phyloP scores from a whole-genome alignment of 2,797 vertebrate species.

The Parauchenoglanis ngamensis region DNA sequence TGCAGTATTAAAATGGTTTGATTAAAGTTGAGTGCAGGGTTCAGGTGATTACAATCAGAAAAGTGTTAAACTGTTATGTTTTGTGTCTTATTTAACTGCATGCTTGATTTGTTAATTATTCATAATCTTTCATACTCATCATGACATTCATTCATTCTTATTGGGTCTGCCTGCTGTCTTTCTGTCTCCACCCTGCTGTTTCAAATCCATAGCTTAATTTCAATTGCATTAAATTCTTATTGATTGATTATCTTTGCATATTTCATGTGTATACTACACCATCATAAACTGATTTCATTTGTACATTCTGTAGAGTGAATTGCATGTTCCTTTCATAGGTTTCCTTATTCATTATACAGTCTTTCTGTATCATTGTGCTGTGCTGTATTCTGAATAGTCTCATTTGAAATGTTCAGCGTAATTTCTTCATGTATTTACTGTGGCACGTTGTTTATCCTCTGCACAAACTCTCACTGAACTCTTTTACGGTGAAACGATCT shows the following conservation, averaged over 20 bases:
- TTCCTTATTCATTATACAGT: neutral
- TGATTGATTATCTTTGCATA: slow-evolving; percentile 6
- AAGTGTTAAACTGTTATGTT: neutral
- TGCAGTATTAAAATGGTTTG: neutral
- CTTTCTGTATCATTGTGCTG: neutral
- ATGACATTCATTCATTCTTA: neutral
- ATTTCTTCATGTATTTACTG: neutral
- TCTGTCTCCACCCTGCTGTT: neutral
- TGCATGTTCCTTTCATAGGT: neutral
- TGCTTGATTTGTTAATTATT: slow-evolving; percentile 32
- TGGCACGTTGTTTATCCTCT: neutral
- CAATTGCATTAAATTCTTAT: slow-evolving; percentile 15
- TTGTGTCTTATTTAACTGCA: slow-evolving; percentile 18
- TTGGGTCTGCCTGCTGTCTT: slow-evolving; percentile 1
- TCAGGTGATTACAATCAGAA: neutral
- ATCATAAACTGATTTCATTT: neutral
- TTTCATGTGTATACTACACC: neutral
- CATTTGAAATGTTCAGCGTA: neutral
- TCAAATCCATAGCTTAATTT: neutral
- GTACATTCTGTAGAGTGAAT: neutral
- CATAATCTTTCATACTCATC: neutral
- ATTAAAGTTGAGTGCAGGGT: neutral
- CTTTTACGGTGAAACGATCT: neutral
- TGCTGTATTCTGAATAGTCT: neutral
- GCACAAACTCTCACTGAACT: neutral